Conservation (phyloP, 2,888 invertebrate genomes). For the Phortica magna region DNA sequence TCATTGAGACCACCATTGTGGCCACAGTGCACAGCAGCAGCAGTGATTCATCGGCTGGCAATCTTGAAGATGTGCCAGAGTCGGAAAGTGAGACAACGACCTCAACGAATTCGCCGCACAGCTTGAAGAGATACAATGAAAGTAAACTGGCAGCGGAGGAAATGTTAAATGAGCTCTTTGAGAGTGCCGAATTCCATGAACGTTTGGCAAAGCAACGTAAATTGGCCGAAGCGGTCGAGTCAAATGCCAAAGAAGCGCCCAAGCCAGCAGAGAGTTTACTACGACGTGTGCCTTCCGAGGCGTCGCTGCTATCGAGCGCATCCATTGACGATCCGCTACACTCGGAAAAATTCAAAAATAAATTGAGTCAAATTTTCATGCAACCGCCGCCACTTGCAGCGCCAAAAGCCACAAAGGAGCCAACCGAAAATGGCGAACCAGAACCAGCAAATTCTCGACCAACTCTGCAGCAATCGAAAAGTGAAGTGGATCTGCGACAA, state of each 20-base stretch:
- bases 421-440: not conserved
- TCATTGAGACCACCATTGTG: slow-evolving; percentile 72
- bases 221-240: not conserved
- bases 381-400: slow-evolving; percentile 49
- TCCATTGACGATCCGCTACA: slow-evolving; percentile 65
- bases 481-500: slow-evolving; percentile 70
- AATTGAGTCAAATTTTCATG: slow-evolving; percentile 66
- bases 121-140: slow-evolving; percentile 47
- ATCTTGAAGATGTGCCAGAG: slow-evolving; percentile 47
- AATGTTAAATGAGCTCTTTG: slow-evolving; percentile 64
- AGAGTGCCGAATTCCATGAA: slow-evolving; percentile 58
- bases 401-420: slow-evolving; percentile 21
- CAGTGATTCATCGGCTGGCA: slow-evolving; percentile 48
- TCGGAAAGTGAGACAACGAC: slow-evolving; percentile 20
- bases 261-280: not conserved
- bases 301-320: slow-evolving; percentile 51
- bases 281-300: slow-evolving; percentile 47
- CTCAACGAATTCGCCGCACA: slow-evolving; percentile 45
- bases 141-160: slow-evolving; percentile 54
- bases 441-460: not conserved
- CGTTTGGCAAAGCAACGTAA: slow-evolving; percentile 23
- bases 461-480: slow-evolving; percentile 69
- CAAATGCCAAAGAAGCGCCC: not conserved
- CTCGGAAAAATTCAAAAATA: slow-evolving; percentile 70
- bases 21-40: slow-evolving; percentile 69